Conservation (phyloP, 1,140 invertebrate genomes). For the Doryteuthis pealeii region DNA sequence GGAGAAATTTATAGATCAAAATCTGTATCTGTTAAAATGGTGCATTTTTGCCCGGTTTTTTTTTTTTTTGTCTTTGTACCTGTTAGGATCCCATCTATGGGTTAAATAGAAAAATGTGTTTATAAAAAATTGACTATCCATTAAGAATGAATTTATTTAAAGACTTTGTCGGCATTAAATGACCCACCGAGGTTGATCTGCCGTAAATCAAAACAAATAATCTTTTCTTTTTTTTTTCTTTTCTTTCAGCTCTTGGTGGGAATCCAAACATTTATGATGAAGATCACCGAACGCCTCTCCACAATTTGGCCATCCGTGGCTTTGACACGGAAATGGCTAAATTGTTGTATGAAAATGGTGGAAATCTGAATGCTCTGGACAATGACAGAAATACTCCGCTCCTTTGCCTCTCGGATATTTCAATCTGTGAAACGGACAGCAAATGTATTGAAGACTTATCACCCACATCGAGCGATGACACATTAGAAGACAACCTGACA, state of each 20-base stretch:
- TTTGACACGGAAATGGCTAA: constrained; percentile 36
- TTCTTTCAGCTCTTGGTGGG: constrained; percentile 41
- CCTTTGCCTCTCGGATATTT: constrained; percentile 43
- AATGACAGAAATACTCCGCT: constrained; percentile 42
- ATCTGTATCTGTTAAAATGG: too few species aligned
- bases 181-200: too few species aligned
- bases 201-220: too few species aligned
- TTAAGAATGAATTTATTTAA: too few species aligned
- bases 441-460: constrained; percentile 37
- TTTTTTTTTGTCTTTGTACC: too few species aligned
- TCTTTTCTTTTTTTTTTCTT: neutral
- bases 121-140: too few species aligned
- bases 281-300: constrained; percentile 40
- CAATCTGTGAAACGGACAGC: constrained; percentile 35
- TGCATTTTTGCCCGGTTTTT: too few species aligned
- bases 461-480: constrained; percentile 32
- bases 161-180: too few species aligned
- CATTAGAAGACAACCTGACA: constrained; percentile 32
- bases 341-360: constrained; percentile 47
- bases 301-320: constrained; percentile 37
- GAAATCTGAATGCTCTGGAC: constrained; percentile 41
- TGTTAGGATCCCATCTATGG: too few species aligned
- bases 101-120: too few species aligned
- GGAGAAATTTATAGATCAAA: too few species aligned
- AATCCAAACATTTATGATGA: constrained; percentile 44